Evolutionary conservation across 2,113 vertebrate genomes (phyloP).

Genomic region (Cottus gobio): DNA sequence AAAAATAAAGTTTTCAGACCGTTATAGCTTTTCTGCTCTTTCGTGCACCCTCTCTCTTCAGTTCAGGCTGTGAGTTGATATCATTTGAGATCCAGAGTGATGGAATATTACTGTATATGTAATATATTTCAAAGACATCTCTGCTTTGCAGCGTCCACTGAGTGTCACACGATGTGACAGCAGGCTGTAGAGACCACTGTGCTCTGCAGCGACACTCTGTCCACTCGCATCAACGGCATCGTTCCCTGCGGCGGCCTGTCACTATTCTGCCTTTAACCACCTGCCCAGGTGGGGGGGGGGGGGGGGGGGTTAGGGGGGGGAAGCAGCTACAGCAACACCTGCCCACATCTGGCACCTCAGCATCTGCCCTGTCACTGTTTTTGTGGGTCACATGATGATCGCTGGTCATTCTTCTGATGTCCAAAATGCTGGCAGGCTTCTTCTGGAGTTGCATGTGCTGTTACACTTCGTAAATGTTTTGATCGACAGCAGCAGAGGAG

Average conservation of each 20-base stretch:
- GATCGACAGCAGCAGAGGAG: background rate
- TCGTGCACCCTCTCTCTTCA: background rate
- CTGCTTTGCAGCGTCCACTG: constrained; percentile 25
- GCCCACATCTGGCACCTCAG: constrained; percentile 54
- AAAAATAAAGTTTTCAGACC: background rate
- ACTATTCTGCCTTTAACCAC: constrained; percentile 60
- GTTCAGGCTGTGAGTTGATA: background rate
- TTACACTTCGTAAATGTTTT: background rate
- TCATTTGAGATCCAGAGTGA: background rate
- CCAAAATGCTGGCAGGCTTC: constrained; percentile 2
- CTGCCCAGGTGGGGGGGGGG: constrained; percentile 47
- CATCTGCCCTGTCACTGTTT: constrained; percentile 22
- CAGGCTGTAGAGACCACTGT: constrained; percentile 37
- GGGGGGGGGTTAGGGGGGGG: constrained; percentile 25
- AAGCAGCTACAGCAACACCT: constrained; percentile 57
- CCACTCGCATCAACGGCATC: constrained; percentile 58
- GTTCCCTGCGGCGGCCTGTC: constrained; percentile 32
- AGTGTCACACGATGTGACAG: constrained; percentile 67
- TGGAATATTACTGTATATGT: background rate
- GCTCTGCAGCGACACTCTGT: constrained; percentile 67
- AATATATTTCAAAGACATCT: constrained; percentile 46
- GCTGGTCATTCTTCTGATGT: constrained; percentile 28
- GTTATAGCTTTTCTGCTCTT: constrained; percentile 1
- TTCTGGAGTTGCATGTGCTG: background rate
- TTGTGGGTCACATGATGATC: constrained; percentile 52